Percentiles rank a stretch among this genome's conserved stretches.
These are phyloP conservation scores for Drosophila sturtevanti DNA, from an alignment of 1,140 invertebrate species.

Conservation along the genomic window DNA sequence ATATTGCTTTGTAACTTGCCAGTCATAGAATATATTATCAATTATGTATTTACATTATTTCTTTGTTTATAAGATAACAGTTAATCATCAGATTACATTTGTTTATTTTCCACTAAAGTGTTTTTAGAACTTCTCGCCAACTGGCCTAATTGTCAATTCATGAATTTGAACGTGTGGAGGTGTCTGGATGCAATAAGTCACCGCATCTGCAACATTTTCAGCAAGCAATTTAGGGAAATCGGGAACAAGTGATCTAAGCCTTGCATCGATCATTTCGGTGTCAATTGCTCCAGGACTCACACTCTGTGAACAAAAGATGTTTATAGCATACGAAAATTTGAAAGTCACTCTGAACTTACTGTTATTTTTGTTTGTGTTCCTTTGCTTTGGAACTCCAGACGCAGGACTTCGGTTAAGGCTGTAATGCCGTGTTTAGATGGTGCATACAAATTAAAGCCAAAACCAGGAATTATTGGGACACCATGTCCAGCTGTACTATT, in stretches of 20 bases:
- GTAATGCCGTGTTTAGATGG: constrained; percentile 86
- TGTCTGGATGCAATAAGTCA: constrained; percentile 85
- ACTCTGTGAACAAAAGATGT: constrained; percentile 77
- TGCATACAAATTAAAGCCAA: constrained; percentile 83
- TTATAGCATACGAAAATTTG: background rate
- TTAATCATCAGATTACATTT: too few species aligned
- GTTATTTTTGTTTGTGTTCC: constrained; percentile 64
- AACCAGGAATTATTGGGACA: constrained; percentile 61
- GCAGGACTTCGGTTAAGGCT: constrained; percentile 85
- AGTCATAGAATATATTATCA: too few species aligned
- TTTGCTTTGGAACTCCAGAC: constrained; percentile 85
- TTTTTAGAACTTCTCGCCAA: constrained; percentile 63
- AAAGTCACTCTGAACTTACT: constrained; percentile 32
- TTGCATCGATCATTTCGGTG: constrained; percentile 74
- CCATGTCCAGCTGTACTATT: constrained; percentile 84
- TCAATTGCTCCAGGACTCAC: constrained; percentile 86
- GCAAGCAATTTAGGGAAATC: constrained; percentile 67
- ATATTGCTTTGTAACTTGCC: too few species aligned
- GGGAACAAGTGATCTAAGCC: constrained; percentile 6
- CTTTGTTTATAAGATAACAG: too few species aligned
- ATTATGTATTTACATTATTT: too few species aligned
- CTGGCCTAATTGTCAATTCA: constrained; percentile 58
- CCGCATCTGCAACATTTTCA: constrained; percentile 85
- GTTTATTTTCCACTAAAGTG: too few species aligned
- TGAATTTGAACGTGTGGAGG: constrained; percentile 84